Evolutionary conservation across 2,797 vertebrate species (phyloP), one percentile per base, ranked within the genome.

Genomic region (Pteropus rufus): DNA sequence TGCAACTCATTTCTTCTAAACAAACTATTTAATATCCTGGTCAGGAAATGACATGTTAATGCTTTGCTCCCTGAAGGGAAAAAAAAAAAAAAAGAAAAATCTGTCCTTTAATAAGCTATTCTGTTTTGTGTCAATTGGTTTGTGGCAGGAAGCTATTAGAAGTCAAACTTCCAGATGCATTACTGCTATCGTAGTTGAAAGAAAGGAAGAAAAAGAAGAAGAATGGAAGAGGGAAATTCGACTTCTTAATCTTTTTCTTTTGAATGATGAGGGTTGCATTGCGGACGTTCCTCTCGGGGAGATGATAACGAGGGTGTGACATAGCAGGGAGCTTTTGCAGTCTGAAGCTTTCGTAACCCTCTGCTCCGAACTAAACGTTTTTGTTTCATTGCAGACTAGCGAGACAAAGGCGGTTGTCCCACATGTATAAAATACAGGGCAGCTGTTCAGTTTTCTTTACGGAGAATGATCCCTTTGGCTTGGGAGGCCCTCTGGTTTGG

Each of bases 111-210:
- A 98, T 97, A 98, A 98, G 96, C 97, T 97, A 77, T 98, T 98
- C 98, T 98, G 98, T 97, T 98, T 98, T 97, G 83, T 97, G 98
- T 98, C 98, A 96, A 77, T 96, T 97, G 97, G 97, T 97, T 98
- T 98, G 98, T 98, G 98, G 98, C 99, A 98, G 98, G 98, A 99
- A 99, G 98, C 98, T 98, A 98, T 99, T 98, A 98, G 93, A 98
- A 98, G 97, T 97, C 98, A 84, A 97, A 98, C 97, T 98, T 99
- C 97, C 98, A 98, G 97, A 98, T 98, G 97, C 98, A 96, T 98
- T 98, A 98, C 97, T 98, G 98, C 98, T 99, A 98, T 98, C 98
- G 96, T 98, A 72, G 70, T 82, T 94, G 76, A 60, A 72, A 36
- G 52, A 9, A 10, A 26, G 11, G 29, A 69, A 83, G 12, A 3